Conservation (phyloP, 2,113 vertebrate species). For the Donacobius atricapilla region DNA sequence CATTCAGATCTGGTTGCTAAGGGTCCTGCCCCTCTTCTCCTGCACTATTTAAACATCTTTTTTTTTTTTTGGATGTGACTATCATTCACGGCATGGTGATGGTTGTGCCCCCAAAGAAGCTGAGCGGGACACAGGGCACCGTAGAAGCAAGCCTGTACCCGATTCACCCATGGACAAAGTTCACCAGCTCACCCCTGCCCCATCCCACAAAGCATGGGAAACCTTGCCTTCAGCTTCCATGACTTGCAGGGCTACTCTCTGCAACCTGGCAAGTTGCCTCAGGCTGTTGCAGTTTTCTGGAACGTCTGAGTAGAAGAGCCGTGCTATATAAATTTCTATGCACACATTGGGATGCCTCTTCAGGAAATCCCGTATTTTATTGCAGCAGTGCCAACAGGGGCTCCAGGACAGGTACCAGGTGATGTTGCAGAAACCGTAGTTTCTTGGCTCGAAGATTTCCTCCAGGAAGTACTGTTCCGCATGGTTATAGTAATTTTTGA, state of each 20-base stretch:
- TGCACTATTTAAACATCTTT: not conserved
- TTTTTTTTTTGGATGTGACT: not conserved
- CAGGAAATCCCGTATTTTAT: not conserved
- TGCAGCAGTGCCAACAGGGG: fast-evolving
- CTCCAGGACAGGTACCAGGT: conserved; percentile 21
- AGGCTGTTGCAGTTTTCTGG: fast-evolving
- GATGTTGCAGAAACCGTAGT: not conserved
- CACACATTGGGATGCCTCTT: not conserved
- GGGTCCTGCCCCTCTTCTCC: not conserved
- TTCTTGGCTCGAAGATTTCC: not conserved
- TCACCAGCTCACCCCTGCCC: not conserved
- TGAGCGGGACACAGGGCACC: not conserved
- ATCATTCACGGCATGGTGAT: not conserved
- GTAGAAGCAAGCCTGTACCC: not conserved
- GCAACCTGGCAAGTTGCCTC: fast-evolving
- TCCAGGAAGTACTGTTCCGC: not conserved
- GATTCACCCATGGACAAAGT: not conserved
- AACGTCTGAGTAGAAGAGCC: fast-evolving
- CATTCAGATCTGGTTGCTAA: not conserved
- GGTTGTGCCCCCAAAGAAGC: not conserved
- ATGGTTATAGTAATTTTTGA: fast-evolving
- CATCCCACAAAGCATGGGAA: not conserved
- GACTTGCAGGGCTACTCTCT: fast-evolving
- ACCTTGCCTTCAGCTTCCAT: not conserved
- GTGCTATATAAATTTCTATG: fast-evolving